phyloP scores from a whole-genome alignment of 2,888 invertebrate species.

The Cephus nigrinus region DNA sequence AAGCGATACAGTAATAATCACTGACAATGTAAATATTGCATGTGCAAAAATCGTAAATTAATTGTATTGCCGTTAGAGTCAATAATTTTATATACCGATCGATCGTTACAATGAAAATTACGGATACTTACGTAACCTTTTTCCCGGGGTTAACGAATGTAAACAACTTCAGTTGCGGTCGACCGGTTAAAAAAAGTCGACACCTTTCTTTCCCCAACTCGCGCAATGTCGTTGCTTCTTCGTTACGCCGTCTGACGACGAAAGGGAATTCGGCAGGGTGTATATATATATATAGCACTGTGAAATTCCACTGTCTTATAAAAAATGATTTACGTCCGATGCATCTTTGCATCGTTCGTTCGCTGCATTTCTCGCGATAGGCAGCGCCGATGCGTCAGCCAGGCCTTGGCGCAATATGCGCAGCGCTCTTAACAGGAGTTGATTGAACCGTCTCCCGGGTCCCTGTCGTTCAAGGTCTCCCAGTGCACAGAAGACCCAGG shows the following conservation, averaged over 20 bases:
- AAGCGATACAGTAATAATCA: too few relatives aligned
- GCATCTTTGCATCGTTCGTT: background rate
- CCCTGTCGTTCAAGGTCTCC: slow-evolving; percentile 17
- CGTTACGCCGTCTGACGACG: background rate
- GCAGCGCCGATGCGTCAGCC: slow-evolving; percentile 36
- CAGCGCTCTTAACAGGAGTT: slow-evolving; percentile 21
- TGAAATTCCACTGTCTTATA: background rate
- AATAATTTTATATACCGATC: background rate
- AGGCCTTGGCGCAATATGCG: slow-evolving; percentile 32
- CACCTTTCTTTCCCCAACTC: background rate
- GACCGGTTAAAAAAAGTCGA: background rate
- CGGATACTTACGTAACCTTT: background rate
- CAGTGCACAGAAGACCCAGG: background rate
- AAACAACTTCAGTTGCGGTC: background rate
- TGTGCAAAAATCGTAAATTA: too few relatives aligned
- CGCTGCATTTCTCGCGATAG: background rate
- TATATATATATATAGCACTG: background rate
- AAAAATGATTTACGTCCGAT: background rate
- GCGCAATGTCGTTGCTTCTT: background rate
- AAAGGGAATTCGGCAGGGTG: background rate
- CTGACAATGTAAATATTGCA: too few relatives aligned
- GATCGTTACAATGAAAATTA: background rate
- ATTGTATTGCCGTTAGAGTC: too few relatives aligned
- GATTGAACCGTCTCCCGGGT: slow-evolving; percentile 10
- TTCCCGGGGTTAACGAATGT: background rate